These are phyloP conservation scores for Otus scops DNA, from an alignment of 2,797 vertebrate species.

Conservation along the genomic window DNA sequence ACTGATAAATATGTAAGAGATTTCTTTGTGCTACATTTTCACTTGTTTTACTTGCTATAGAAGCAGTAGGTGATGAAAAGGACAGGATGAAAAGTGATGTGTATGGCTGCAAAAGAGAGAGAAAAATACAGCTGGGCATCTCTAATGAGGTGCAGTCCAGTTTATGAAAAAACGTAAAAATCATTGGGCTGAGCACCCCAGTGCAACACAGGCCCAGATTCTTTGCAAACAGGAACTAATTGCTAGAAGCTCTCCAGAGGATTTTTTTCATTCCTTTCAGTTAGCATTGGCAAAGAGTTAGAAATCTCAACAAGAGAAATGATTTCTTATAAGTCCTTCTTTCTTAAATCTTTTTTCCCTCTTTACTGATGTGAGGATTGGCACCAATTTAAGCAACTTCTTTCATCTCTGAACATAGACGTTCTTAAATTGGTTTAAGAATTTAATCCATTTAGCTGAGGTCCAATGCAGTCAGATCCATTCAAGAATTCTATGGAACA, in stretches of 20 bases:
- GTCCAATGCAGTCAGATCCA: conserved; percentile 44
- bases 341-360: conserved; percentile 39
- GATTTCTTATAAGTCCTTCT: conserved; percentile 39
- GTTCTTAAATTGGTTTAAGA: conserved; percentile 59
- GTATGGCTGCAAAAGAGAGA: conserved; percentile 18
- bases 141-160: conserved; percentile 27
- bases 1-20: neutral
- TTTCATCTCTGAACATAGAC: conserved; percentile 35
- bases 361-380: conserved; percentile 53
- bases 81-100: conserved; percentile 55
- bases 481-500: conserved; percentile 52
- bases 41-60: neutral
- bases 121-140: conserved; percentile 55
- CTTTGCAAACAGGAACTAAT: conserved; percentile 61
- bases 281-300: conserved; percentile 59
- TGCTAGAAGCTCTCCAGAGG: conserved; percentile 38
- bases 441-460: conserved; percentile 63
- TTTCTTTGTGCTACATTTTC: conserved; percentile 21
- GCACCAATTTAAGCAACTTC: conserved; percentile 46
- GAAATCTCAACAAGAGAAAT: conserved; percentile 51
- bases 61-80: conserved; percentile 42
- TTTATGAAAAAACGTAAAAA: neutral
- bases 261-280: conserved; percentile 40
- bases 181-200: neutral
- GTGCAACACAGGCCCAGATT: conserved; percentile 1